Evolutionary conservation across 2,888 invertebrate species (phyloP), one percentile per base, ranked within the genome.

Genomic region (Mongoloraphidia duomilia): DNA sequence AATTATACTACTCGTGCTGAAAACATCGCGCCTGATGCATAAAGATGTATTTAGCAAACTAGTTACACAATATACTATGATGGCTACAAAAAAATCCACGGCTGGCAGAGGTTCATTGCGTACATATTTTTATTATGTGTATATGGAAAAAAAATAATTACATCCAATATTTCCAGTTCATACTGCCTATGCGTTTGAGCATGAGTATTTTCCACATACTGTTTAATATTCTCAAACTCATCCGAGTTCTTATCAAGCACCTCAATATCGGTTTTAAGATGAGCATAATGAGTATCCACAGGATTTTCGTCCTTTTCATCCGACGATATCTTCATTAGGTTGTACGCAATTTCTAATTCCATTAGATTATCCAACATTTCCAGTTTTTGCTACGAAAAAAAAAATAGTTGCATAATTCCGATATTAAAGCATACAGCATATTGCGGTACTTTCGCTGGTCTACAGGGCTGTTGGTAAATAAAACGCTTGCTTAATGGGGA

Each of bases 331-430:
- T 84, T 81, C 60, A 97, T 70, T 60, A 98, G 68, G 60, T 75
- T 90, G 69, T 93, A 97, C 0, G 97, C 96, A 46, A 95, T 82
- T 70, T 98, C 95, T 56, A 98, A 87, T 66, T 98, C 97, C 59
- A 94, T 71, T 49, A 98, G 68, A 54, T 84, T 89, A 59, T 96
- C 93, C 53, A 98, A 67, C 93, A 97, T 94, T 55, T 86, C 84
- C 11, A 77, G 67, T 69, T 85, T 84, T 54, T 69, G 63, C 77
- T 80, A 52, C 12, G 63, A 61, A 17, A 62, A 56, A 55, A 49
- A 44, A 57, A 50, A 44, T 14, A 49, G 35, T 43, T 13, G 17
- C 11, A 6, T 11, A 11, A 10, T 14, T 35, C 33, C 46, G 26
- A 2, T 45, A 3, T 35, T 33, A 47, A 13, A 8, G n/a, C 12